Evolutionary conservation across 2,113 vertebrate genomes (phyloP).

Genomic region (Butorides virescens): DNA sequence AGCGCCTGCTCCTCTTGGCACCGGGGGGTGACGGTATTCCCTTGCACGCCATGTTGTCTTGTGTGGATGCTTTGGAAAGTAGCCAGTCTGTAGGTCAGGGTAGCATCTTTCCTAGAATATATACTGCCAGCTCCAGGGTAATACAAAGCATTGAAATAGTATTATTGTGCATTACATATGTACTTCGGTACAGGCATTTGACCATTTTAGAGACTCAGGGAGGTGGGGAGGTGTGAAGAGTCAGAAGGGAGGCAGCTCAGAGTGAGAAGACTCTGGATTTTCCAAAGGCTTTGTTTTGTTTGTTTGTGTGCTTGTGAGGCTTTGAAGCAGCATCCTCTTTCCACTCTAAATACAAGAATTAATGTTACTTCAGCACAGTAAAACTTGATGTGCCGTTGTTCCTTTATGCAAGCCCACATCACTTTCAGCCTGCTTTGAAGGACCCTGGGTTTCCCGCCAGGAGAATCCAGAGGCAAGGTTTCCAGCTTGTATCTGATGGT

Average conservation of each 20-base stretch:
- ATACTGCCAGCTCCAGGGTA: not conserved
- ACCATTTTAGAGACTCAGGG: not conserved
- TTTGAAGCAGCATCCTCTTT: not conserved
- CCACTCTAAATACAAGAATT: not conserved
- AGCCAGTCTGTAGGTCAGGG: not conserved
- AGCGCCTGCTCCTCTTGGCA: fast-evolving
- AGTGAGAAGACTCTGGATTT: not conserved
- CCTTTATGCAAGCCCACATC: not conserved
- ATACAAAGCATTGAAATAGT: not conserved
- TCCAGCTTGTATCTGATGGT: not conserved
- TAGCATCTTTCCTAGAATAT: not conserved
- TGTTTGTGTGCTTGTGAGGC: not conserved
- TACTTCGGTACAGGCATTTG: not conserved
- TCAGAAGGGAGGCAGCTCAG: not conserved
- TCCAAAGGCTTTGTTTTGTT: not conserved
- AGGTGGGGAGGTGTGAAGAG: not conserved
- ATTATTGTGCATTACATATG: not conserved
- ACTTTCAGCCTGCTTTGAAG: not conserved
- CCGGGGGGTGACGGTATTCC: fast-evolving
- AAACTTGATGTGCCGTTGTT: not conserved
- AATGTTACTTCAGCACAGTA: not conserved
- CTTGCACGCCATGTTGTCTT: no score
- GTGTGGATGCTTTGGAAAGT: not conserved
- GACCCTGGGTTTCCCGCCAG: not conserved
- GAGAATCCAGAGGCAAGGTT: not conserved